Evolutionary conservation across 2,113 vertebrate species (phyloP).

Genomic region (Parus major): DNA sequence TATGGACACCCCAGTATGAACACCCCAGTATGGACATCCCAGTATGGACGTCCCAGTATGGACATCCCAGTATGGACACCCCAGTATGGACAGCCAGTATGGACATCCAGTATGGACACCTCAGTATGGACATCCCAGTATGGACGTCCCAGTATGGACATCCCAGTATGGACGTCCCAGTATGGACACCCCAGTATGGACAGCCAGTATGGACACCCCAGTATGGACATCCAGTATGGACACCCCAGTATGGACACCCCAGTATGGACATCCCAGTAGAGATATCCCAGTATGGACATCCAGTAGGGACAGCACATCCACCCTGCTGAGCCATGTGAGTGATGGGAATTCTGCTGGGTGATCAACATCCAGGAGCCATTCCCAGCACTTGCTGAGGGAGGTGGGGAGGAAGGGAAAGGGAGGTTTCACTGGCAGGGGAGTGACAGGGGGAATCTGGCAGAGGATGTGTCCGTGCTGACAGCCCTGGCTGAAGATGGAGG

Average conservation of each 20-base stretch:
- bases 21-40: rapidly evolving
- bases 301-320: not conserved
- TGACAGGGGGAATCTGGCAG: rapidly evolving
- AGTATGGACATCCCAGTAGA: rapidly evolving
- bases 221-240: not conserved
- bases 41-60: not conserved
- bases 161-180: rapidly evolving
- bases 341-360: not conserved
- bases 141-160: rapidly evolving
- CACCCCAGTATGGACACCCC: not conserved
- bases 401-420: not conserved
- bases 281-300: not conserved
- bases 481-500: not conserved
- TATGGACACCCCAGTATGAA: rapidly evolving
- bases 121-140: not conserved
- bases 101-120: rapidly evolving
- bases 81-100: not conserved
- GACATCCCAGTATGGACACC: rapidly evolving
- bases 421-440: not conserved
- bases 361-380: not conserved
- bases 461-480: rapidly evolving
- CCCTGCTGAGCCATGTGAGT: rapidly evolving
- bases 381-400: not conserved
- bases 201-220: rapidly evolving
- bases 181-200: rapidly evolving